Evolutionary conservation across 2,888 invertebrate genomes (phyloP).

Genomic region (Hedychridium roseum): DNA sequence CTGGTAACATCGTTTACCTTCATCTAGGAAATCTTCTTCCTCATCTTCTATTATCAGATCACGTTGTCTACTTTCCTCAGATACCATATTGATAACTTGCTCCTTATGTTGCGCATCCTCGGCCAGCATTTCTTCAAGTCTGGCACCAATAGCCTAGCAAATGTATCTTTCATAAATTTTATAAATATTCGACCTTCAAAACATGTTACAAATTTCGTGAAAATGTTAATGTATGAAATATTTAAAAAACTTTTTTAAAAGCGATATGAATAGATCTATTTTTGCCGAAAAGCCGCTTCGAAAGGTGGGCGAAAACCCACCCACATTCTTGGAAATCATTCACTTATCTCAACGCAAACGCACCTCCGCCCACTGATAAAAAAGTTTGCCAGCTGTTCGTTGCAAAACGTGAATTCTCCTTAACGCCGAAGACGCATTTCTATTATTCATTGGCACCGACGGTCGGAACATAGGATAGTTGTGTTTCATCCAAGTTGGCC

Average conservation of each 20-base stretch:
- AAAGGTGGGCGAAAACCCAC: too few relatives aligned
- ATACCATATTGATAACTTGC: conserved; percentile 72
- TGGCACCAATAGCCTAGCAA: conserved; percentile 79
- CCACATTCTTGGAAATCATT: too few relatives aligned
- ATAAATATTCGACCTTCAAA: not conserved
- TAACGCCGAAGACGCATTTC: conserved; percentile 68
- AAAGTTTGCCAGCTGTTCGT: conserved; percentile 93
- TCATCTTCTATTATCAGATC: conserved; percentile 85
- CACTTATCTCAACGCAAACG: too few relatives aligned
- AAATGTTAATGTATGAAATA: not conserved
- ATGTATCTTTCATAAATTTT: not conserved
- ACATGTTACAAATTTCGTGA: too few relatives aligned
- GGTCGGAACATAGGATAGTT: conserved; percentile 79
- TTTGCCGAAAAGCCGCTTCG: too few relatives aligned
- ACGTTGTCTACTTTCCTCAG: conserved; percentile 81
- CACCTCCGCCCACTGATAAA: conserved; percentile 96
- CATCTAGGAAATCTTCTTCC: conserved; percentile 97
- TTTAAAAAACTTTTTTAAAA: conserved; percentile 2
- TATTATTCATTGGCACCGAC: conserved; percentile 70
- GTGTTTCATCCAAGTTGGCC: conserved; percentile 98
- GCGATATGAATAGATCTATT: too few relatives aligned
- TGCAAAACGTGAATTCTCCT: conserved; percentile 78
- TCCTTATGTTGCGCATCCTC: conserved; percentile 81
- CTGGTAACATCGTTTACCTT: conserved; percentile 68
- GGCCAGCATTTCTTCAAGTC: conserved; percentile 88